Evolutionary conservation across 2,888 invertebrate genomes (phyloP).

Genomic region (Aleiodes leptofemur): DNA sequence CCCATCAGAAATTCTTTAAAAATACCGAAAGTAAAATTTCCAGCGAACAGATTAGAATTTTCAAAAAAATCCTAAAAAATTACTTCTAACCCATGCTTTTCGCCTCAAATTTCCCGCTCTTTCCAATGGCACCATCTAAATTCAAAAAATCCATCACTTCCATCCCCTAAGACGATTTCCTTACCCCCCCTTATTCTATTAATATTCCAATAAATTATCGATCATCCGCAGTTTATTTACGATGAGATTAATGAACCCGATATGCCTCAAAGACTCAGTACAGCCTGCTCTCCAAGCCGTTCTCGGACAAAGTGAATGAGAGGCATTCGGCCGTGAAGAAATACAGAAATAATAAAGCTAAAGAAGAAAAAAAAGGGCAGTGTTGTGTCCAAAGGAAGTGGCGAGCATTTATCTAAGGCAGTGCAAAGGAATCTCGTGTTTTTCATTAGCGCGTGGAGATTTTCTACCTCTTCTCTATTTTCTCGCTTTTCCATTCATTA

Average conservation of each 20-base stretch:
- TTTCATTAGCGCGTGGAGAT: constrained; percentile 8
- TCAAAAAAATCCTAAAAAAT: too few species aligned
- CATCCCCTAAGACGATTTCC: background rate
- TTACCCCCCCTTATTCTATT: background rate
- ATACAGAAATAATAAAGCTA: constrained; percentile 49
- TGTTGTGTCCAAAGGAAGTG: constrained; percentile 11
- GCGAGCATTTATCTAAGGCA: constrained; percentile 2
- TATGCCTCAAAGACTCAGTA: constrained; percentile 23
- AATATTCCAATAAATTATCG: constrained; percentile 14
- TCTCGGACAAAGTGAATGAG: constrained; percentile 55
- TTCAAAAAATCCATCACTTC: too few species aligned
- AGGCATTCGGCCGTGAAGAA: constrained; percentile 63
- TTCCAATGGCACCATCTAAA: too few species aligned
- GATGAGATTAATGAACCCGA: constrained; percentile 52
- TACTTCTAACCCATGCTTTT: too few species aligned
- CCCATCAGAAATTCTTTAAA: too few species aligned
- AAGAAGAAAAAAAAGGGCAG: constrained; percentile 10
- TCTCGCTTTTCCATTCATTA: constrained; percentile 20
- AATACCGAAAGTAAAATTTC: too few species aligned
- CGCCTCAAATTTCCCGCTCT: too few species aligned
- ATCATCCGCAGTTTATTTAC: constrained; percentile 15
- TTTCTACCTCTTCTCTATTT: constrained; percentile 13
- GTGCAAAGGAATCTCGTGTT: constrained; percentile 8
- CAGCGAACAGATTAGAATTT: too few species aligned
- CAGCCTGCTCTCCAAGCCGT: constrained; percentile 42